Percentiles rank a stretch among this genome's conserved stretches.
These are phyloP conservation scores for Vultur gryphus DNA, from an alignment of 2,797 vertebrate genomes.

Conservation along the genomic window DNA sequence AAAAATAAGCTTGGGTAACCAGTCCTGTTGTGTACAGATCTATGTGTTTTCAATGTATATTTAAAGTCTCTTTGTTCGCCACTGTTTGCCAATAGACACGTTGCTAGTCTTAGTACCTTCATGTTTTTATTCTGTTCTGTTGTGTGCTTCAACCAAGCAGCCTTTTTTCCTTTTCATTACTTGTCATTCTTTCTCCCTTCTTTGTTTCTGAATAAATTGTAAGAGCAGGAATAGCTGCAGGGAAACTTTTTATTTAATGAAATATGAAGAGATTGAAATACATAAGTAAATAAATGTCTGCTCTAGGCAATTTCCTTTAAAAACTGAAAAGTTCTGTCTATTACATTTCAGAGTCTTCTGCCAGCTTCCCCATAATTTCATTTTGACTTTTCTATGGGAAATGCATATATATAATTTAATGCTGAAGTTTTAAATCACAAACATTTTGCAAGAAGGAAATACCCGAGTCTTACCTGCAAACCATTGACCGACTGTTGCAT, in stretches of 20 bases:
- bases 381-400: neutral
- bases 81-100: neutral
- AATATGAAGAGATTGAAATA: neutral
- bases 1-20: neutral
- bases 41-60: neutral
- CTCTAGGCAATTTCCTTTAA: neutral
- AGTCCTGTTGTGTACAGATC: neutral
- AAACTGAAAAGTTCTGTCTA: neutral
- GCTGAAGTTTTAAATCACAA: neutral
- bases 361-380: neutral
- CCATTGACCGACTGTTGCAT: neutral
- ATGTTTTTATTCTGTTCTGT: neutral
- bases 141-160: neutral
- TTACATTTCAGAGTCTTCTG: neutral
- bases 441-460: neutral
- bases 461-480: conserved; percentile 35
- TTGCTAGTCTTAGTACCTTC: neutral
- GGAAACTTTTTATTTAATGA: neutral
- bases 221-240: neutral
- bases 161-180: neutral
- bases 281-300: neutral
- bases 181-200: neutral
- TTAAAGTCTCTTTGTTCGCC: neutral
- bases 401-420: neutral
- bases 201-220: neutral